Evolutionary conservation across 2,888 invertebrate genomes (phyloP), one percentile per base, ranked within the genome.

Genomic region (Melolontha melolontha): DNA sequence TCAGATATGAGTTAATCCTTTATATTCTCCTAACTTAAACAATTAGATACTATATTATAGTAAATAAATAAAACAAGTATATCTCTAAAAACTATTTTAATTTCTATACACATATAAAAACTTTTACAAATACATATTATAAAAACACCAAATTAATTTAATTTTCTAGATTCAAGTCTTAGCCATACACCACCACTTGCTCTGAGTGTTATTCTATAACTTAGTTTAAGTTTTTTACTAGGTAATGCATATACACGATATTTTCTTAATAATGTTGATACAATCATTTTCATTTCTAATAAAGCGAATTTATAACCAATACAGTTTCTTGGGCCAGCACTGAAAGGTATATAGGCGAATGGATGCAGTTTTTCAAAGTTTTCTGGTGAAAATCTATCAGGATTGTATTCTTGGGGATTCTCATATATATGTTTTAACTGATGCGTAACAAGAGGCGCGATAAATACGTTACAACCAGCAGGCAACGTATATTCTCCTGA

Each of bases 341-440:
- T 91, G 84, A 92, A 92, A 0, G 92, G 92, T 42, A 92, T 87
- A 76, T 87, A 92, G 74, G 91, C 89, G 79, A 91, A 92, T 76
- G 90, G 91, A 74, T 92, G 91, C 51, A 92, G 85, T 69, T 88
- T 88, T 49, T 88, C 87, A n/a, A 89, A 88, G 67, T 88, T 89
- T 75, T 92, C 91, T 0, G 91, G 90, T 2, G 69, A 63, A 63
- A 69, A 69, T 34, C 69, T 41, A 14, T 64, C 69, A 2, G 69
- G 91, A 78, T 91, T 85, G 81, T 91, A 91, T 51, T 85, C 85
- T 1, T 88, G 84, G 0, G 91, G 91, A 69, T 91, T 86, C 64
- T 88, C 85, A 78, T 87, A 91, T 79, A 89, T 86, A 71, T 87
- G 83, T 0, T 87, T 81, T 67, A 87, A 86, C 64, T 91, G 87